A percentile compares a stretch with the other conserved stretches of the same genome.
phyloP scores from a whole-genome alignment of 2,797 vertebrate genomes.

The Heteromormyrus szaboi region DNA sequence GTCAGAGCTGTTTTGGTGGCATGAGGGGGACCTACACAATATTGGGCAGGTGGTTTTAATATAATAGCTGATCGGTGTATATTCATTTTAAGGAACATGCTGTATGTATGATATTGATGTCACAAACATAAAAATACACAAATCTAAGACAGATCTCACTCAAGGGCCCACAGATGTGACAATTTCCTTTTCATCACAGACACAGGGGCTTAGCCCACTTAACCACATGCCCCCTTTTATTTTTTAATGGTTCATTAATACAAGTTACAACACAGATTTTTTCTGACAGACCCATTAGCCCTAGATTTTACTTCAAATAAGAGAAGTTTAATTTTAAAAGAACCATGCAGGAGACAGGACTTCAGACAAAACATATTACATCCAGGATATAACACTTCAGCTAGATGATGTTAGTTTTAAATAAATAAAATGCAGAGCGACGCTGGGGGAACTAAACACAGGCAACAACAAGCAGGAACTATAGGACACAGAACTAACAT shows the following conservation, averaged over 20 bases:
- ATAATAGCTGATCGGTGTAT: not conserved
- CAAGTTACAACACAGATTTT: too few relatives aligned
- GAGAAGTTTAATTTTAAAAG: too few relatives aligned
- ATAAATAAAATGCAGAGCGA: too few relatives aligned
- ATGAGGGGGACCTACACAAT: not conserved
- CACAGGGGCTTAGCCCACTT: not conserved
- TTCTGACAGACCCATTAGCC: too few relatives aligned
- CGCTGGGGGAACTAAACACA: not conserved
- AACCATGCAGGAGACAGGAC: too few relatives aligned
- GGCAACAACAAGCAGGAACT: not conserved
- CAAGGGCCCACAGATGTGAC: not conserved
- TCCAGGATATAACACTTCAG: too few relatives aligned
- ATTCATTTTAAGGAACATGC: not conserved
- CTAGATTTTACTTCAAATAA: too few relatives aligned
- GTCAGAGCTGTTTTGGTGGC: not conserved
- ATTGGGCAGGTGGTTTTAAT: not conserved
- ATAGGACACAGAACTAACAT: not conserved
- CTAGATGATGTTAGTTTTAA: too few relatives aligned
- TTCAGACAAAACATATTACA: too few relatives aligned
- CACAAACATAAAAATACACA: not conserved
- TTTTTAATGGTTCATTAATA: too few relatives aligned
- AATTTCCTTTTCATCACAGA: not conserved
- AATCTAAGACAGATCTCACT: not conserved
- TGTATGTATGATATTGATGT: not conserved
- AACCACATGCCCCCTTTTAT: not conserved